Conservation (phyloP, 2,113 vertebrate genomes). For the Sinocyclocheilus rhinocerous region DNA sequence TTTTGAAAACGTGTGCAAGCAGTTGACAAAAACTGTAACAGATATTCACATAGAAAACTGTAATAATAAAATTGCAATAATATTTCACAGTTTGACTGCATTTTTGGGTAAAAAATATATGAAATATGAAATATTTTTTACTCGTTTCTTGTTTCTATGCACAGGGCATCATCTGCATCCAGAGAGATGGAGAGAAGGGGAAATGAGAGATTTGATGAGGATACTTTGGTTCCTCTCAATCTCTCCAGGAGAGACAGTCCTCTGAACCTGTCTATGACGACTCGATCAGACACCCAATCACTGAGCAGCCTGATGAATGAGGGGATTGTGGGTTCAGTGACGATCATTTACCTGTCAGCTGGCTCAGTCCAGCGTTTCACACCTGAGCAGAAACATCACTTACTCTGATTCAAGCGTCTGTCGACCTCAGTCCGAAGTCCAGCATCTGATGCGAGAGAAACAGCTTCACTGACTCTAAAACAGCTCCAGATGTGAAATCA, state of each 20-base stretch:
- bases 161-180: conserved; percentile 57
- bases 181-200: conserved; percentile 16
- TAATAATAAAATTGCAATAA: too few species aligned
- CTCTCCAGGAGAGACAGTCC: conserved; percentile 85
- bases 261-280: conserved; percentile 87
- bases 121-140: too few species aligned
- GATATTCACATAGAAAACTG: too few species aligned
- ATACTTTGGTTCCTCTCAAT: conserved; percentile 80
- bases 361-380: too few species aligned
- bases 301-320: neutral
- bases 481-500: neutral
- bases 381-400: neutral
- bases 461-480: neutral
- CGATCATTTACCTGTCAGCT: conserved; percentile 79
- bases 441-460: neutral
- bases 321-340: conserved; percentile 41
- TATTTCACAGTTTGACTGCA: too few species aligned
- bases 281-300: neutral
- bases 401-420: neutral
- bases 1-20: too few species aligned
- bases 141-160: neutral
- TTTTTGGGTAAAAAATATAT: too few species aligned
- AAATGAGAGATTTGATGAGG: conserved; percentile 4
- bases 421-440: neutral
- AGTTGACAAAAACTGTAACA: too few species aligned